Evolutionary conservation across 64 coral and sea anemone genomes (phyloP), one percentile per base, ranked within the genome.

Genomic region (Montipora foliosa): DNA sequence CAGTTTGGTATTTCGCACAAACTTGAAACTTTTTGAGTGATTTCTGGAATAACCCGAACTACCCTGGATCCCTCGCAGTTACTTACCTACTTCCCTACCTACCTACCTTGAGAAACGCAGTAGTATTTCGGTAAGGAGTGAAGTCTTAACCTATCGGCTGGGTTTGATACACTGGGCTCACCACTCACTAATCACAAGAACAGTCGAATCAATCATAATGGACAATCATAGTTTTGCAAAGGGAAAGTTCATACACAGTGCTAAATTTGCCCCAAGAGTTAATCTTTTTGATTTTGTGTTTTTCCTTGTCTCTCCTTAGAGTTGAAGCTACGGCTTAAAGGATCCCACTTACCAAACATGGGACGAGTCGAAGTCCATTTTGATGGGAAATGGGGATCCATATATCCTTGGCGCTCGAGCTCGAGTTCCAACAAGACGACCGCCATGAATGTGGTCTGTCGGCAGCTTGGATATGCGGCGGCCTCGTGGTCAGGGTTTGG

Each of bases 301-400:
- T 48, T 19, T 16, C 19, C 13, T n/a, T 17, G 7, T 6, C 14
- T 49, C 3, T 13, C 5, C 44, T 78, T 49, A 78, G 76, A 19
- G 19, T 17, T 49, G 76, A 16, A 4, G 0, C 3, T 78, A 0
- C 46, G 76, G 47, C 46, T 78, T 17, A 46, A 14, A 1, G 76
- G 76, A n/a, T 78, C 76, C 17, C 44, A 78, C 46, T 50, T 15
- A 51, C 47, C 44, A 78, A 78, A 78, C 49, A 16, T 78, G 76
- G 76, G 76, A 78, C 76, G 76, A 50, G 16, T 78, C 4, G 76
- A 78, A 5, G 76, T 78, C 44, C 47, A 78, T 78, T 78, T 48
- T 45, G 76, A 45, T 78, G 76, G 76, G 19, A 50, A 2, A 13
- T 78, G 76, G 76, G 76, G 76, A 10, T 48, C 46, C 1, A 49